Evolutionary conservation across 2,888 invertebrate genomes (phyloP).

Genomic region (Biston betularia): DNA sequence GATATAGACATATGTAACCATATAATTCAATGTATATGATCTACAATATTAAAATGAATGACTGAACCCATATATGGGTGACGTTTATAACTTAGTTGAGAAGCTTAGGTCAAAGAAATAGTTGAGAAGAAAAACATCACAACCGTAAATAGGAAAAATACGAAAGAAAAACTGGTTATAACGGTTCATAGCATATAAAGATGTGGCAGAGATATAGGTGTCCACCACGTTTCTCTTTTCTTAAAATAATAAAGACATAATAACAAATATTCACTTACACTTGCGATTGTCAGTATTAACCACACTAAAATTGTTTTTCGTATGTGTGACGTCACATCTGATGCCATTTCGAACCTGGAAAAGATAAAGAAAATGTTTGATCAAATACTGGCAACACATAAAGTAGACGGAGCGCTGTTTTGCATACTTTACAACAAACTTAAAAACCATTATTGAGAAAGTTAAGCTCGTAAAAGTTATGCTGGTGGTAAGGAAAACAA

Average conservation of each 20-base stretch:
- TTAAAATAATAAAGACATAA: neutral
- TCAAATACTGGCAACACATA: neutral
- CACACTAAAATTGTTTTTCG: constrained; percentile 74
- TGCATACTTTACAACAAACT: too few species aligned
- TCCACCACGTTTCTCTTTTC: constrained; percentile 5
- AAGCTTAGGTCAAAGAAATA: too few species aligned
- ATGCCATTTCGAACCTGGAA: constrained; percentile 82
- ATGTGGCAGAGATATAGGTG: constrained; percentile 1
- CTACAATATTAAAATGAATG: constrained; percentile 24
- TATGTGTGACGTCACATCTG: constrained; percentile 76
- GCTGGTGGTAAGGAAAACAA: too few species aligned
- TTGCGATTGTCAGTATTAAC: constrained; percentile 74
- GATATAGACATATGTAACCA: constrained; percentile 4
- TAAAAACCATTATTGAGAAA: too few species aligned
- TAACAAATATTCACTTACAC: constrained; percentile 65
- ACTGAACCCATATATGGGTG: neutral
- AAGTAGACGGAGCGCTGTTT: too few species aligned
- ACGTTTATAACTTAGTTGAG: neutral
- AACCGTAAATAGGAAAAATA: neutral
- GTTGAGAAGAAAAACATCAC: neutral
- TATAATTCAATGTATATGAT: constrained; percentile 21
- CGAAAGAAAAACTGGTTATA: neutral
- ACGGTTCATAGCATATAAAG: neutral
- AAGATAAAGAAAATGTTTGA: constrained; percentile 41
- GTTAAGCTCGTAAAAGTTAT: too few species aligned